A percentile compares a stretch with the other conserved stretches of the same genome.
Evolutionary conservation across 2,888 invertebrate species (phyloP).

Genomic region (Neoitamus cyanurus): DNA sequence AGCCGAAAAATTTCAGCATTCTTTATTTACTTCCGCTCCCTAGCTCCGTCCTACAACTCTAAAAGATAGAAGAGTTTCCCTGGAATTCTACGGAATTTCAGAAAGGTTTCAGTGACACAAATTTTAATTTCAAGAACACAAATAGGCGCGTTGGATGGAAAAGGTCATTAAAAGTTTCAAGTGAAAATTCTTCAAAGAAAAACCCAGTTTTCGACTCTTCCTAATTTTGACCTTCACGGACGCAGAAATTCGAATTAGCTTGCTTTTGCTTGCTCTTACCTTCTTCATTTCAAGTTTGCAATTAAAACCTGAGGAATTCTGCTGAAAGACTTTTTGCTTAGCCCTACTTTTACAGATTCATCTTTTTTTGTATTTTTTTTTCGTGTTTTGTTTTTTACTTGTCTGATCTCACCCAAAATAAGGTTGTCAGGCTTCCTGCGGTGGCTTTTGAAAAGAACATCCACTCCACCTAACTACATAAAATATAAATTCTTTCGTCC

Average conservation of each 20-base stretch:
- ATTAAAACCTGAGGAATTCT: background rate
- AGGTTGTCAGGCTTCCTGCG: background rate
- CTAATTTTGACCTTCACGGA: background rate
- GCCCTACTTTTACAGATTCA: constrained; percentile 5
- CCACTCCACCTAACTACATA: background rate
- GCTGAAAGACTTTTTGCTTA: background rate
- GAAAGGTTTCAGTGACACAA: background rate
- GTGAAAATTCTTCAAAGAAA: background rate
- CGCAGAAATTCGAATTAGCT: background rate
- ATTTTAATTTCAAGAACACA: background rate
- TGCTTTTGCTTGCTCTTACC: background rate
- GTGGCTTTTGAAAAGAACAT: background rate
- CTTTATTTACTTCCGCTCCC: background rate
- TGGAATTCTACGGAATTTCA: background rate
- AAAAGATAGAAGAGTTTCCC: background rate
- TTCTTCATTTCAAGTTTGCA: constrained; percentile 5
- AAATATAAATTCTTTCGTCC: background rate
- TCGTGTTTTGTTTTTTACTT: background rate
- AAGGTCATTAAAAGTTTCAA: constrained; percentile 1
- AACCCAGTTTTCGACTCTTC: background rate
- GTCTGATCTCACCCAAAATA: background rate
- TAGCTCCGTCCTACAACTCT: background rate
- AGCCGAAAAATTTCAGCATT: background rate
- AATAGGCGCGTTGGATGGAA: constrained; percentile 1
- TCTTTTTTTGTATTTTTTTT: background rate